Conservation (phyloP, 2,113 vertebrate species). For the Equus przewalskii region DNA sequence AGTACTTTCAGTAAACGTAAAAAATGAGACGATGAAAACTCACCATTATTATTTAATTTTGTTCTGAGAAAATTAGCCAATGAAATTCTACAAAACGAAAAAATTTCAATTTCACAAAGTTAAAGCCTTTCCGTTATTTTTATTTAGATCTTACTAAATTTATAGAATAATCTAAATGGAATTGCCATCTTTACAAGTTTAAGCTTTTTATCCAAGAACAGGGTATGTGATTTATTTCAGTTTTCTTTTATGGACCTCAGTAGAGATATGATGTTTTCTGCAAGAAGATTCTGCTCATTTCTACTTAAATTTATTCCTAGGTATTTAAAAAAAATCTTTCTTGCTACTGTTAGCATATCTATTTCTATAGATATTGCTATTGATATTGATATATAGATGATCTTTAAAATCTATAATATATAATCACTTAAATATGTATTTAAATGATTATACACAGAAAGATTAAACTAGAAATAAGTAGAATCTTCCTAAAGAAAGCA, state of each 20-base stretch:
- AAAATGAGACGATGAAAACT: neutral
- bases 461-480: conserved; percentile 2
- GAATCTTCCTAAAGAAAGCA: conserved; percentile 1
- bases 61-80: neutral
- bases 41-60: neutral
- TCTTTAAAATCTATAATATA: neutral
- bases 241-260: neutral
- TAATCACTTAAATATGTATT: neutral
- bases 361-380: neutral
- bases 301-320: conserved; percentile 30
- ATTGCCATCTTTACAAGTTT: conserved; percentile 9
- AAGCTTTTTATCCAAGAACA: conserved; percentile 16
- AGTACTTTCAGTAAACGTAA: neutral
- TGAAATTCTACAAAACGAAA: conserved; percentile 18
- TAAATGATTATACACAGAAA: neutral
- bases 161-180: neutral
- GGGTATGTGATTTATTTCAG: neutral
- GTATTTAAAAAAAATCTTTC: neutral
- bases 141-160: conserved; percentile 31
- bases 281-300: neutral
- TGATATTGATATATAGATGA: neutral
- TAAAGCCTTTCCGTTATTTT: conserved; percentile 2
- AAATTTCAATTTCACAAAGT: neutral
- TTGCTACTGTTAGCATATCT: neutral
- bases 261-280: neutral